Evolutionary conservation across 2,888 invertebrate species (phyloP), one percentile per base, ranked within the genome.

Genomic region (Meiosimyza platycephala): DNA sequence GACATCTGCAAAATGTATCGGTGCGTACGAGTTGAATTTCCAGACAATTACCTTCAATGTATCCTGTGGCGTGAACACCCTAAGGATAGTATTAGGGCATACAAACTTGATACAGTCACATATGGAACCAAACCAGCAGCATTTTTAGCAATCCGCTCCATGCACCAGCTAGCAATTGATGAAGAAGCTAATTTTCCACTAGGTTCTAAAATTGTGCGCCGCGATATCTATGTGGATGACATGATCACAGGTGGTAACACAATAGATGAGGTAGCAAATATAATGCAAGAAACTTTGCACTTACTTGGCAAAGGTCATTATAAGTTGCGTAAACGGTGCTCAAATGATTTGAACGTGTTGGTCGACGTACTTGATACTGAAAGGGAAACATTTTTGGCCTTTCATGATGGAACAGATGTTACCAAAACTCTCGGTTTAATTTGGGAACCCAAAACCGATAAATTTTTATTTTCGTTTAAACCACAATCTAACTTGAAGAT

Each of bases 381-480:
- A 50, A 51, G 64, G 5, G 71, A 70, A 50, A 48, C 67, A 18
- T 68, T 71, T 65, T 33, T 76, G 12, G 67, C 52, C 13, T 72
- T 72, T 60, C 71, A 77, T 50, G 74, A 76, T 68, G 73, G 72
- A 1, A 73, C 72, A 9, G 71, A 75, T 54, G 55, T 76, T 6
- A 75, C 73, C 0, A 78, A 73, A 60, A 74, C 76, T 13, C 71
- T 77, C 50, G 74, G 75, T 1, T 64, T 77, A 11, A 60, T 75
- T 9, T 71, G 75, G 70, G 65, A 75, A 33, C 75, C 72, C 15
- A 71, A 63, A 6, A 65, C 65, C 9, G 75, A 76, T 54, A 73
- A 73, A 9, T 72, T 75, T 57, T 55, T 72, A 16, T 75, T 73
- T 52, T 15, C 74, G 2, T 74, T 72, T 50, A 60, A 48, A 1